Evolutionary conservation across 2,797 vertebrate species (phyloP), one percentile per base, ranked within the genome.

Genomic region (Phylloscopus collybita): DNA sequence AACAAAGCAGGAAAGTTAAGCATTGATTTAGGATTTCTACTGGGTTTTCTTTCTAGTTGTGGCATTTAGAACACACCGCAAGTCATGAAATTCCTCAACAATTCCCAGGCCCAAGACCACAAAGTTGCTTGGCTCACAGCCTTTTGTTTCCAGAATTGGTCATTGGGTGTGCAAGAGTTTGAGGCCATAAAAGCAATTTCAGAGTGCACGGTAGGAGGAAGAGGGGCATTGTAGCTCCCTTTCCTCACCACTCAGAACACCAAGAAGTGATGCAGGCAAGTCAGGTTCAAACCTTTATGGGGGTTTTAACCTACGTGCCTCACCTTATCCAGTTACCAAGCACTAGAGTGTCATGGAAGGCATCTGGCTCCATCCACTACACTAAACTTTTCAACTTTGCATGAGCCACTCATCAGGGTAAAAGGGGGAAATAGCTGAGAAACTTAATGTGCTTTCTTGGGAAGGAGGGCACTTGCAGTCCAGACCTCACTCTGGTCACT

Each of bases 161-260:
- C 42, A 80, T 19, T 40, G 49, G 36, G 54, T 45, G 32, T 75
- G 14, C 36, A 86, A 69, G 50, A 40, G 6, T 75, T 59, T 50
- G 44, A 84, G 56, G 14, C 66, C 65, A 59, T 44, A 72, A 44
- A 92, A 76, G 11, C 17, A n/a, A 18, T 47, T 22, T 59, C 49
- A 32, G 27, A 76, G 10, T 44, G 7, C 30, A 40, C 0, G 0
- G 20, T 3, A 73, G 30, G 64, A 80, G 29, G 16, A 26, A 50
- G 16, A 2, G 7, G 4, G 8, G 23, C 23, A 53, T 11, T 38
- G 54, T 4, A 72, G 27, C 2, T 89, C 36, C 64, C 45, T 82
- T 66, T 36, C 17, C 51, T 85, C 22, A 42, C 27, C 22, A 75
- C 36, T 72, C 44, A 66, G 27, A 79, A 16, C 56, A 87, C 15